Evolutionary conservation across 2,113 vertebrate species (phyloP), one percentile per base, ranked within the genome.

Genomic region (Forbesichthys agassizii): DNA sequence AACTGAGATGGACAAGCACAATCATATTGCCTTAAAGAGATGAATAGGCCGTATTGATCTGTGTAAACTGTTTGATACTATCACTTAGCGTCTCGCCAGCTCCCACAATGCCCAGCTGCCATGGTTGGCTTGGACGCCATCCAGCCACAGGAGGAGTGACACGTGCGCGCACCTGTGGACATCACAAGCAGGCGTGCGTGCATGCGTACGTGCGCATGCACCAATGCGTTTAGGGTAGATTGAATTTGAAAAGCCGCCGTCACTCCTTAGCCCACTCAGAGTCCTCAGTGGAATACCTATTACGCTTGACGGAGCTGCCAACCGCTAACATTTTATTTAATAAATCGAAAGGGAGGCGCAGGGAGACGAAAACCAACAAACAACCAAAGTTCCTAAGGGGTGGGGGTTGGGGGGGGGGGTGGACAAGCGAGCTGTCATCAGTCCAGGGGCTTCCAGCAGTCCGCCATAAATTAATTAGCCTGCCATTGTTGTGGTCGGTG

Each of bases 321-420:
- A 87, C 84, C 88, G 80, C 86, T 91, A 90, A 93, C 91, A 89
- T 93, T 91, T 93, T 92, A 93, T 93, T 93, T 92, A 92, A 94
- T 94, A 92, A 94, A 92, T 91, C 84, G 86, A 82, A 27, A 80
- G 80, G 78, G 79, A 91, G 78, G 78, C 80, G 20, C 61, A 18
- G 80, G 81, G 81, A 86, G 79, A 86, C 78, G 75, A 80, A 86
- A 88, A 81, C 72, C 88, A 86, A 86, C 87, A 88, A 90, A 90
- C 84, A 91, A 86, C 81, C 73, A 85, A 87, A 90, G 80, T 91
- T 88, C 84, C 78, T 77, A 78, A 72, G 82, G 84, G 84, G 80
- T 76, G 79, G 85, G 78, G 85, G 74, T 71, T 27, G 27, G 27
- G 84, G 84, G 85, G 82, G 86, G 88, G 85, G 74, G 71, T 27